A percentile compares a stretch with the other conserved stretches of the same genome.
phyloP scores from a whole-genome alignment of 2,113 vertebrate genomes.

The Hydropotes inermis region DNA sequence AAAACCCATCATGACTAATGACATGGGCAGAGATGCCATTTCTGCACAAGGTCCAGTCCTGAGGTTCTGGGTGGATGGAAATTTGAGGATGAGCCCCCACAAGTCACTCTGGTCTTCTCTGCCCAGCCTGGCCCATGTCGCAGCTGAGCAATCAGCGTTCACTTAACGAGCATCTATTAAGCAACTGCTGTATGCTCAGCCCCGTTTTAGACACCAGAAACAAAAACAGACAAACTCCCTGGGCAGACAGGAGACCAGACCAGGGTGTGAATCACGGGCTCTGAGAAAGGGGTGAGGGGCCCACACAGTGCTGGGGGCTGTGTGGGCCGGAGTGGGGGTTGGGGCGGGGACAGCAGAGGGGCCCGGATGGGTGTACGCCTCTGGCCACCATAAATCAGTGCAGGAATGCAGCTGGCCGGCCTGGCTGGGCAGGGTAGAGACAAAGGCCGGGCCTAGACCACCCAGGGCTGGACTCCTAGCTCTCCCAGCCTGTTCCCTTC shows the following conservation, averaged over 20 bases:
- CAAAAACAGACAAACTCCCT: rapidly evolving
- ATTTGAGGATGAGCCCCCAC: no score
- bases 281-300: background rate
- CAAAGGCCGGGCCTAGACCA: background rate
- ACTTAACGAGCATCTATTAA: rapidly evolving
- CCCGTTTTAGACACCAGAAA: background rate
- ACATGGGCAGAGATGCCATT: background rate
- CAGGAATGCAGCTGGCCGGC: conserved; percentile 66
- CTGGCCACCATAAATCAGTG: conserved; percentile 44
- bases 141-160: background rate
- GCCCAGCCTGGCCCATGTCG: background rate
- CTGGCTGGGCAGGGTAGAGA: background rate
- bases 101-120: background rate
- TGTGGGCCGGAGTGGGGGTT: rapidly evolving
- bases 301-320: no score
- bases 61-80: background rate
- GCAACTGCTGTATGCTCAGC: background rate
- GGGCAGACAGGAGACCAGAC: background rate
- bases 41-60: background rate
- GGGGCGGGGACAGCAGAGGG: background rate
- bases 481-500: background rate
- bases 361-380: background rate
- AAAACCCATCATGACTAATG: no score
- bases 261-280: rapidly evolving
- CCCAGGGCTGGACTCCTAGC: background rate